A percentile compares a stretch with the other conserved stretches of the same genome.
Evolutionary conservation across 2,888 invertebrate species (phyloP).

Genomic region (Diadromus collaris): DNA sequence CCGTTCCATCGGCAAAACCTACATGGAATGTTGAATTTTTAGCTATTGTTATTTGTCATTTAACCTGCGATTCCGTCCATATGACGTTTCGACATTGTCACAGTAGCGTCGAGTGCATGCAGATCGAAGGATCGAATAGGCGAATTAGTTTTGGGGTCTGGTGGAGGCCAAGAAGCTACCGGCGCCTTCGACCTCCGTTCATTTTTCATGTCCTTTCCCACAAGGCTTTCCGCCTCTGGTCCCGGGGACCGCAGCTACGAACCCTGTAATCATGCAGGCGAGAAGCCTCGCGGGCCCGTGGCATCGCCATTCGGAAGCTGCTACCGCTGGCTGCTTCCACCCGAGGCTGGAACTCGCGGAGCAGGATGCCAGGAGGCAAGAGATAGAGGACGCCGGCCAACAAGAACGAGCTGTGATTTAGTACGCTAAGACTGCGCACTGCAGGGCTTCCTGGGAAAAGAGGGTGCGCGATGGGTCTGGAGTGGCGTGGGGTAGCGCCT

Average conservation of each 20-base stretch:
- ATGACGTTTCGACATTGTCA: no score
- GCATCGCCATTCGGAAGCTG: constrained; percentile 36
- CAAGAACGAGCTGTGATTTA: constrained; percentile 76
- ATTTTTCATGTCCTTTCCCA: background rate
- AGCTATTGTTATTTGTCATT: no score
- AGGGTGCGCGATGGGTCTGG: constrained; percentile 41
- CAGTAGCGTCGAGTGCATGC: no score
- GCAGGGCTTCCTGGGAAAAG: constrained; percentile 67
- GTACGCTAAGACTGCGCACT: constrained; percentile 70
- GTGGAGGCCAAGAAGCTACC: constrained; percentile 60
- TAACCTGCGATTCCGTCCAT: no score
- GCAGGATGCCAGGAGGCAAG: constrained; percentile 56
- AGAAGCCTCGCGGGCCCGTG: constrained; percentile 35
- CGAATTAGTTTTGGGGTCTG: constrained; percentile 48
- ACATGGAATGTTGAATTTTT: no score
- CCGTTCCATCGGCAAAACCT: no score
- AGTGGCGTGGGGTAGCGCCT: constrained; percentile 33
- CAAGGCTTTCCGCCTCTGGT: background rate
- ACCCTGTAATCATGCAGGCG: constrained; percentile 23
- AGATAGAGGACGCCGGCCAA: constrained; percentile 66
- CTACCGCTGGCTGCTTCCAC: constrained; percentile 39
- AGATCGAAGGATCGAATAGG: background rate
- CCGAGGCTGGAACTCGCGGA: constrained; percentile 40
- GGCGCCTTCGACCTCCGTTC: constrained; percentile 13
- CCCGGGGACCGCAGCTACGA: background rate